Conservation (phyloP, 2,888 invertebrate species). For the Hermaeophaga mercurialis region DNA sequence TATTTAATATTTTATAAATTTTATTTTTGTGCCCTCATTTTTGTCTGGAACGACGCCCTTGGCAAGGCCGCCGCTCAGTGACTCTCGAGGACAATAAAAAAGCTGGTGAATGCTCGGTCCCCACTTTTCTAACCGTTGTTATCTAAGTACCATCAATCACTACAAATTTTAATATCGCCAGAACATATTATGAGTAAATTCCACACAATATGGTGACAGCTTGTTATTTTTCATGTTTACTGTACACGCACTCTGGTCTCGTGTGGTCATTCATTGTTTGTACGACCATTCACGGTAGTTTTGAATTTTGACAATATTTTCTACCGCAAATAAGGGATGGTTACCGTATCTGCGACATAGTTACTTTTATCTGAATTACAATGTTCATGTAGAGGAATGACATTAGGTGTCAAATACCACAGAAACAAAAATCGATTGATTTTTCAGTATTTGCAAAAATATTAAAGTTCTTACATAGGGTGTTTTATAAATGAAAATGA, state of each 20-base stretch:
- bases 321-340: background rate
- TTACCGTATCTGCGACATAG: too few relatives aligned
- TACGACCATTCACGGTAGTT: conserved; percentile 6
- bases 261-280: conserved; percentile 21
- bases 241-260: conserved; percentile 9
- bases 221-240: conserved; percentile 48
- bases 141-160: conserved; percentile 59
- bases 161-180: conserved; percentile 59
- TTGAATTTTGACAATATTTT: background rate
- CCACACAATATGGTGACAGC: conserved; percentile 57
- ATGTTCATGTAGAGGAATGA: too few relatives aligned
- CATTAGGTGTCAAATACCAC: too few relatives aligned
- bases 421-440: too few relatives aligned
- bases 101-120: conserved; percentile 42
- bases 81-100: conserved; percentile 42
- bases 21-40: background rate
- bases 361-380: too few relatives aligned
- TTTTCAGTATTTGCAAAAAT: too few relatives aligned
- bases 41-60: background rate
- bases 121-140: conserved; percentile 52
- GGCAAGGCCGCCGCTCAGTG: background rate
- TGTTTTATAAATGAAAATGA: too few relatives aligned
- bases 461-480: too few relatives aligned
- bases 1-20: too few relatives aligned
- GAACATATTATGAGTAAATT: conserved; percentile 58